phyloP scores from a whole-genome alignment of 2,888 invertebrate species.

The Spilosoma lubricipeda region DNA sequence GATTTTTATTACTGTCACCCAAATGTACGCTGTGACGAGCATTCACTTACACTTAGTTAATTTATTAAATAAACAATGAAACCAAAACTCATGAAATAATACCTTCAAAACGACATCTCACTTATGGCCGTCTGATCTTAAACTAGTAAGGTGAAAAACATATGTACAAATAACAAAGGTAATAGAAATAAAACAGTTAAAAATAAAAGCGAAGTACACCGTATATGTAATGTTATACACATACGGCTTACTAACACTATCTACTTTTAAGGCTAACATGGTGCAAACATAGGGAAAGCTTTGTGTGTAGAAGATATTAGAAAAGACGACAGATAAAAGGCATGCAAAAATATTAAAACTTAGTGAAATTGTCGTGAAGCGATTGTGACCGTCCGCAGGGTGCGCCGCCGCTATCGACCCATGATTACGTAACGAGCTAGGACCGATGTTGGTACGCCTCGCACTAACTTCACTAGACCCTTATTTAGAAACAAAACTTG shows the following conservation, averaged over 20 bases:
- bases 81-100: too few relatives aligned
- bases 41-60: too few relatives aligned
- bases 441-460: slow-evolving; percentile 49
- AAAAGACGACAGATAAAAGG: slow-evolving; percentile 40
- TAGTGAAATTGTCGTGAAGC: slow-evolving; percentile 60
- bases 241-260: background rate
- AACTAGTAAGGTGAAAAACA: too few relatives aligned
- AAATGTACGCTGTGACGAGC: too few relatives aligned
- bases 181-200: too few relatives aligned
- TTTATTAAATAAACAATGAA: too few relatives aligned
- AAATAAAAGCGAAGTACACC: too few relatives aligned
- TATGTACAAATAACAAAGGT: too few relatives aligned
- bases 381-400: slow-evolving; percentile 59
- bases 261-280: background rate
- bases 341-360: slow-evolving; percentile 67
- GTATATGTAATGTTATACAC: too few relatives aligned
- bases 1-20: too few relatives aligned
- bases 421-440: slow-evolving; percentile 70
- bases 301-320: slow-evolving; percentile 22
- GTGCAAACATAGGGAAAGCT: background rate
- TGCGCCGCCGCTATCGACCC: slow-evolving; percentile 73
- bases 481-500: slow-evolving; percentile 54
- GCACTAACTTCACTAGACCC: slow-evolving; percentile 50
- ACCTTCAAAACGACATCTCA: too few relatives aligned
- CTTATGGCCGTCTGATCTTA: too few relatives aligned